Conservation (phyloP, 2,888 invertebrate species). For the Elmis aenea region DNA sequence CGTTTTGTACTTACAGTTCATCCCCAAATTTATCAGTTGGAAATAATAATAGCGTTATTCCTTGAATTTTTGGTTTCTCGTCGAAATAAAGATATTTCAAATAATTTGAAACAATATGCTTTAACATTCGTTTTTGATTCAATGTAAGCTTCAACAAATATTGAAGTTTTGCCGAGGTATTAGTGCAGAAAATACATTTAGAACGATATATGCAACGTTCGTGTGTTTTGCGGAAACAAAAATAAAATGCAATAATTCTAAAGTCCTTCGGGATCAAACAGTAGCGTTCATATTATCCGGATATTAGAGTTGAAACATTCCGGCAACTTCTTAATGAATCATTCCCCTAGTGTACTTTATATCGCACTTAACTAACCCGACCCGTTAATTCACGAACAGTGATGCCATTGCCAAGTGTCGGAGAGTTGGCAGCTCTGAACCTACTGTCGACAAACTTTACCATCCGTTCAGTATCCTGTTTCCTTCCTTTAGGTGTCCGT, state of each 20-base stretch:
- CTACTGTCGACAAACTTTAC: constrained; percentile 9
- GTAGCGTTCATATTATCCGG: constrained; percentile 22
- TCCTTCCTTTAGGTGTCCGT: constrained; percentile 4
- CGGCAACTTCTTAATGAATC: constrained; percentile 37
- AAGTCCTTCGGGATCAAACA: constrained; percentile 22
- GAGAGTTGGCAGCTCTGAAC: constrained; percentile 12
- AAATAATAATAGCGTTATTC: no score
- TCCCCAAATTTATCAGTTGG: no score
- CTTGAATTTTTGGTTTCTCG: no score
- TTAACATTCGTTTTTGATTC: no score
- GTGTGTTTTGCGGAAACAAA: no score
- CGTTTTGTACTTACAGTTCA: no score
- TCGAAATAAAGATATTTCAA: no score
- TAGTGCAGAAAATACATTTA: no score
- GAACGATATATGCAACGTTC: no score
- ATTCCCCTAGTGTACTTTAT: constrained; percentile 34
- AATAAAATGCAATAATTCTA: constrained; percentile 17
- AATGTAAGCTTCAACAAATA: no score
- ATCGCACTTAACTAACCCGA: constrained; percentile 34
- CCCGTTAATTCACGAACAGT: constrained; percentile 32
- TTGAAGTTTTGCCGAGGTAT: no score
- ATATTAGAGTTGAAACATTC: constrained; percentile 24
- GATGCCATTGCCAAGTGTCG: constrained; percentile 15
- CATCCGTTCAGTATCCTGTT: constrained; percentile 7
- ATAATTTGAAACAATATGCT: no score